A percentile compares a stretch with the other conserved stretches of the same genome.
These are phyloP conservation scores for Parapristionchus giblindavisi DNA, from an alignment of 2,888 invertebrate genomes.

Conservation along the genomic window DNA sequence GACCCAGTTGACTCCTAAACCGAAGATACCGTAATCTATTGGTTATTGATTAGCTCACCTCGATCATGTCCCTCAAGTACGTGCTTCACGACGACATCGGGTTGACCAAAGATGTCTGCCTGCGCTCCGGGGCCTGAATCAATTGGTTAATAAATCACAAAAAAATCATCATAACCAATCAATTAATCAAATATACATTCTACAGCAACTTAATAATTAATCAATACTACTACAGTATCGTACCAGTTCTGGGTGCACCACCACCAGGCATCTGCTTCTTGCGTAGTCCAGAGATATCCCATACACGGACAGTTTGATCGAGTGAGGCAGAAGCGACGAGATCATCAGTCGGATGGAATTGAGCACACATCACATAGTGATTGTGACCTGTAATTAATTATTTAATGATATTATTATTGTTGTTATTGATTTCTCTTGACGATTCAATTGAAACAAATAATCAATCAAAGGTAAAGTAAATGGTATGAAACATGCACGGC, in stretches of 20 bases:
- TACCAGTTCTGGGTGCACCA: conserved; percentile 76
- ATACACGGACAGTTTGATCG: conserved; percentile 96
- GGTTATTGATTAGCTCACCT: conserved; percentile 40
- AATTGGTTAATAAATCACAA: background rate
- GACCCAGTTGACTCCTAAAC: conserved; percentile 93
- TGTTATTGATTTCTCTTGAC: background rate
- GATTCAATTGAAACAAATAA: too few relatives aligned
- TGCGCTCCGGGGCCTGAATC: conserved; percentile 70
- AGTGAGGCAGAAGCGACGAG: conserved; percentile 95
- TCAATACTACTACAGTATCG: conserved; percentile 38
- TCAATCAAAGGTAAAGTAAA: too few relatives aligned
- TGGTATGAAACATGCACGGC: too few relatives aligned
- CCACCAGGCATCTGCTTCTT: conserved; percentile 98
- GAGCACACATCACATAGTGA: conserved; percentile 99
- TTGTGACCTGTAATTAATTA: conserved; percentile 82
- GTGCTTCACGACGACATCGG: conserved; percentile 70
- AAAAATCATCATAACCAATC: background rate
- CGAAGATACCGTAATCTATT: background rate
- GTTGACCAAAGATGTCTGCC: conserved; percentile 89
- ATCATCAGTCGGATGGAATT: conserved; percentile 95
- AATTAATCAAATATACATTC: background rate
- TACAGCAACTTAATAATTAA: background rate
- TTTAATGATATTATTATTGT: conserved; percentile 50
- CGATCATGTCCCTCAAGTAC: conserved; percentile 83
- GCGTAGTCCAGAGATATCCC: conserved; percentile 83